Evolutionary conservation across 2,113 vertebrate genomes (phyloP), one percentile per base, ranked within the genome.

Genomic region (Phaethornis superciliosus): DNA sequence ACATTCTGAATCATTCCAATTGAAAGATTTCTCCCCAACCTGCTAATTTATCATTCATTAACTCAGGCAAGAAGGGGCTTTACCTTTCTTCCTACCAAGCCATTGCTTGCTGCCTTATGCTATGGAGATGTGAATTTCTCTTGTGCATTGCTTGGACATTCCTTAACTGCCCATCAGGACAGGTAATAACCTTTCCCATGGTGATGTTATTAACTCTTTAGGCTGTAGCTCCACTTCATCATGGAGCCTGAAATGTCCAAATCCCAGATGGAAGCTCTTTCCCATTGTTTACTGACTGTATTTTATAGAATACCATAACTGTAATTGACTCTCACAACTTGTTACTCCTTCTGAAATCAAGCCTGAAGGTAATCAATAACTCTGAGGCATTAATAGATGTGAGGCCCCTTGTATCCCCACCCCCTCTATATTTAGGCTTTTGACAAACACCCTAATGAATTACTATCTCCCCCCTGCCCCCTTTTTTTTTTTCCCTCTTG

Each of bases 41-140:
- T 58, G 12, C 56, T 83, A 88, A 91, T 83, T 91, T 91, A 46
- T 91, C 47, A 77, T 80, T 88, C 47, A 49, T 85, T 85, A 85
- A 62, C 44, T 83, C 10, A 42, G 47, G 37, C 26, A 89, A 62
- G 32, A 72, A 65, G 12, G 22, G 9, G 0, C 42, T 69, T 88
- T 65, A 33, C 64, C n/a, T 59, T 85, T 93, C 17, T 80, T 93
- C 35, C 22, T 40, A 70, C 44, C 30, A 82, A 85, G 22, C 13
- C 3, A 21, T 77, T 83, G 15, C 37, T 72, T 91, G 52, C 40
- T 91, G 40, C 49, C 59, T 69, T 80, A 7, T 15, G n/a, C 59
- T 91, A 80, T 81, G 20, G 15, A 91, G 23, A 32, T 63, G 37
- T 28, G 49, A 55, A 70, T 83, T 93, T 70, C 26, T 94, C 37